Percentiles rank a stretch among this genome's conserved stretches.
Evolutionary conservation across 2,797 vertebrate species (phyloP).

Genomic region (Gila robusta): DNA sequence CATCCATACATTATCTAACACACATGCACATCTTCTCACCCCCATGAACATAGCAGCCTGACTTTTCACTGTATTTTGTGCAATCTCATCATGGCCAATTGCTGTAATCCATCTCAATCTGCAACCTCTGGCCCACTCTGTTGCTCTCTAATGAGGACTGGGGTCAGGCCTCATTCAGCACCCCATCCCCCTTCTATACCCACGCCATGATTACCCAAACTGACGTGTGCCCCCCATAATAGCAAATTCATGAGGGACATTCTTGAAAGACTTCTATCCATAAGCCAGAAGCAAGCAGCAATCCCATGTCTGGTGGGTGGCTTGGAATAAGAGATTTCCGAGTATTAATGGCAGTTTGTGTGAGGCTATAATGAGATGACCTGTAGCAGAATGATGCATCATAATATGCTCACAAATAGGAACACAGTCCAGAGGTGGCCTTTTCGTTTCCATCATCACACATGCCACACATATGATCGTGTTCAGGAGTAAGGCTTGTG

Average conservation of each 20-base stretch:
- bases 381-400: conserved; percentile 45
- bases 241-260: conserved; percentile 22
- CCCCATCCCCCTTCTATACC: conserved; percentile 1
- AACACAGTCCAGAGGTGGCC: conserved; percentile 28
- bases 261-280: conserved; percentile 19
- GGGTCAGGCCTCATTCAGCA: conserved; percentile 57
- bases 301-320: conserved; percentile 31
- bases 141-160: conserved; percentile 53
- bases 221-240: conserved; percentile 28
- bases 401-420: conserved; percentile 42
- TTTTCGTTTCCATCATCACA: neutral
- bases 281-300: conserved; percentile 31
- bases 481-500: conserved; percentile 3
- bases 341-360: conserved; percentile 47
- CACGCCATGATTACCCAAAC: conserved; percentile 28
- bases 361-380: conserved; percentile 41
- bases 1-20: conserved; percentile 28
- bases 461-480: neutral
- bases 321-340: conserved; percentile 24
- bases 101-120: conserved; percentile 69
- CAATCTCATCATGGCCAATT: conserved; percentile 63
- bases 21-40: conserved; percentile 21
- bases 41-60: conserved; percentile 22
- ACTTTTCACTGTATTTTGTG: conserved; percentile 19
- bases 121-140: conserved; percentile 67